These are phyloP conservation scores for Trichosurus vulpecula DNA, from an alignment of 2,797 vertebrate species.

Conservation along the genomic window DNA sequence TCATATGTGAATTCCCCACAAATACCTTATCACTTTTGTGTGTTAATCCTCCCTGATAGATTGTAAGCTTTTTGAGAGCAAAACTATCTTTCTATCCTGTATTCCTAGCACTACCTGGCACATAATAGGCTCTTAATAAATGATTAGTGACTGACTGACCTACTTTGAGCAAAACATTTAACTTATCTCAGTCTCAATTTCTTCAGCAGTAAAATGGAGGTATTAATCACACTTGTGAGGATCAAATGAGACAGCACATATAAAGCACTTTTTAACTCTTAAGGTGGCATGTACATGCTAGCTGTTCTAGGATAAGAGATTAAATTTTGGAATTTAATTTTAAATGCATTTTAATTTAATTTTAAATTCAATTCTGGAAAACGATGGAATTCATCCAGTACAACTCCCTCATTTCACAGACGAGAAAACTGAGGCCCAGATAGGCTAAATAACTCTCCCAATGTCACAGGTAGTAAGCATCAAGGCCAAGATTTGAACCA, in stretches of 20 bases:
- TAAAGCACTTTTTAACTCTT: neutral
- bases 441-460: neutral
- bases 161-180: neutral
- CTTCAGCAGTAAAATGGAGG: neutral
- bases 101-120: neutral
- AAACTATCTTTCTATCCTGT: neutral
- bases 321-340: neutral
- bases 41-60: neutral
- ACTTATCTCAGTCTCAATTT: neutral
- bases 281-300: neutral
- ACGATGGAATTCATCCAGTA: neutral
- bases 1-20: neutral
- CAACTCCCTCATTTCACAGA: neutral
- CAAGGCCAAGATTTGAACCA: neutral
- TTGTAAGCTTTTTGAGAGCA: neutral
- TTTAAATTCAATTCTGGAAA: neutral
- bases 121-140: neutral
- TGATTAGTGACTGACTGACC: neutral
- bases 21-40: neutral
- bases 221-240: neutral
- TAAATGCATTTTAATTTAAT: too few relatives aligned
- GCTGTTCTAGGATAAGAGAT: neutral
- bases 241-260: neutral
- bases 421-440: neutral
- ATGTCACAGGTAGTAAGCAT: neutral